A percentile compares a stretch with the other conserved stretches of the same genome.
These are phyloP conservation scores for Apamea monoglypha DNA, from an alignment of 2,888 invertebrate species.

Conservation along the genomic window DNA sequence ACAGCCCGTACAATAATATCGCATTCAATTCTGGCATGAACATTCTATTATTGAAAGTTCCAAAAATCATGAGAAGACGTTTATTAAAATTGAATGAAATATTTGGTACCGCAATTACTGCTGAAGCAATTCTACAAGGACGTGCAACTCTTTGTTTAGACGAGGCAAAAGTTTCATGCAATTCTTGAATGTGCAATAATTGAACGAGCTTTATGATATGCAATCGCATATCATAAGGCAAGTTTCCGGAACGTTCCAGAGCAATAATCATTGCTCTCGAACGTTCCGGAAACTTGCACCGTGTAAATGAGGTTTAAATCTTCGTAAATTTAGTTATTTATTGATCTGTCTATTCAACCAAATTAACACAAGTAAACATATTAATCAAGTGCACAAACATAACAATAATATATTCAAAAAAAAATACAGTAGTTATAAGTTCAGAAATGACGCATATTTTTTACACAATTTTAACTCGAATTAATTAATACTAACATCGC, in stretches of 20 bases:
- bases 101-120: neutral
- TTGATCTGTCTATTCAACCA: neutral
- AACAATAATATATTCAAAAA: neutral
- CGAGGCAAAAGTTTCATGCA: neutral
- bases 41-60: neutral
- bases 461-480: neutral
- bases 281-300: neutral
- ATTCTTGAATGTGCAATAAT: neutral
- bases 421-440: too few species aligned
- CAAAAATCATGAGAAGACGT: neutral
- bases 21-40: neutral
- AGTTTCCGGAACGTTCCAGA: too few species aligned
- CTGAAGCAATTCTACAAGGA: neutral
- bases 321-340: neutral
- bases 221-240: too few species aligned
- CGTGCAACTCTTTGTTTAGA: neutral
- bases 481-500: slow-evolving; percentile 11
- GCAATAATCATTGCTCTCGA: neutral
- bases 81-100: neutral
- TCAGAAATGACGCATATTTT: neutral
- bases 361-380: neutral
- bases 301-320: neutral
- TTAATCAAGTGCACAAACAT: neutral
- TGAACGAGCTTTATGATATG: neutral
- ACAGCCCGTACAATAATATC: neutral